Evolutionary conservation across 2,797 vertebrate genomes (phyloP).

Genomic region (Hypotaenidia philippensis): DNA sequence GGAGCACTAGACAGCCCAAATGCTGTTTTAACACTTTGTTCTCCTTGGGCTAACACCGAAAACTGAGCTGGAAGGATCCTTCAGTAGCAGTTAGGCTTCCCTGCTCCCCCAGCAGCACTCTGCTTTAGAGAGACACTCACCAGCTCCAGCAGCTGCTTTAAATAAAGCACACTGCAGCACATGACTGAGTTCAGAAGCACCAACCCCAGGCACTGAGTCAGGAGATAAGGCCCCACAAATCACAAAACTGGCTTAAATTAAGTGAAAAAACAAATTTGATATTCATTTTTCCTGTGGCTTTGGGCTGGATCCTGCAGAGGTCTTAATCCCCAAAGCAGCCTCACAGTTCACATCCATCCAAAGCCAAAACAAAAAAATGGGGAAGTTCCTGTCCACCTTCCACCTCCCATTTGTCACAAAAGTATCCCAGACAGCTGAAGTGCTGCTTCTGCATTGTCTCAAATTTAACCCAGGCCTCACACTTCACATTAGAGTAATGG

Average conservation of each 20-base stretch:
- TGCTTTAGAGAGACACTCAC: neutral
- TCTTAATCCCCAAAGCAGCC: neutral
- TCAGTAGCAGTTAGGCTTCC: neutral
- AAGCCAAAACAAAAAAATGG: neutral
- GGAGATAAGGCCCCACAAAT: conserved; percentile 12
- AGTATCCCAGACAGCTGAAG: neutral
- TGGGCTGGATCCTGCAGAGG: neutral
- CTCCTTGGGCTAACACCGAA: neutral
- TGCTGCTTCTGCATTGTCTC: conserved; percentile 11
- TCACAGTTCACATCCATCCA: neutral
- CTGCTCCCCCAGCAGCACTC: neutral
- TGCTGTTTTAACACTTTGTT: neutral
- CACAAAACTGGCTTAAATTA: conserved; percentile 11
- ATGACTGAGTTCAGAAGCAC: neutral
- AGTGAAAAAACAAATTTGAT: neutral
- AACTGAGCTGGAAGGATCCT: neutral
- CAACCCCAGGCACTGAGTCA: neutral
- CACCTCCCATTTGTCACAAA: neutral
- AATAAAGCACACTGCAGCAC: neutral
- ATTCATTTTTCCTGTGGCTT: neutral
- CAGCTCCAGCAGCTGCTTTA: conserved; percentile 7
- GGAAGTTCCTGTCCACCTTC: neutral
- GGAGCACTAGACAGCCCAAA: neutral
- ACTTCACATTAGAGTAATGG: neutral
- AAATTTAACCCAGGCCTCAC: neutral